phyloP scores from a whole-genome alignment of 1,140 invertebrate species.

The Oryctes rhinoceros region DNA sequence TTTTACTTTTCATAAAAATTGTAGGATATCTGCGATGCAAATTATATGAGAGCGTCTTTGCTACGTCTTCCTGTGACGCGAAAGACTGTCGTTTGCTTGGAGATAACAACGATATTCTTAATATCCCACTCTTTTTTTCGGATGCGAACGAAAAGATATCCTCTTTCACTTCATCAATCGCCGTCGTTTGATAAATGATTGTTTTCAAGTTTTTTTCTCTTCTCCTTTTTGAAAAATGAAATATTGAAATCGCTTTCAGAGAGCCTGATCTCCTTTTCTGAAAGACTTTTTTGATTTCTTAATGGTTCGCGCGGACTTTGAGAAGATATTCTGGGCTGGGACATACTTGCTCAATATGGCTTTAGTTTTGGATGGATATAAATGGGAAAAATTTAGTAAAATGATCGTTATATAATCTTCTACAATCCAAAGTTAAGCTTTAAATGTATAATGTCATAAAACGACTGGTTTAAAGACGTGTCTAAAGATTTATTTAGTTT shows the following conservation, averaged over 20 bases:
- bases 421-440: no score
- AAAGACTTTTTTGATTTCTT: neutral
- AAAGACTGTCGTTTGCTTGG: neutral
- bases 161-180: constrained; percentile 21
- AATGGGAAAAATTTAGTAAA: no score
- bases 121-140: neutral
- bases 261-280: neutral
- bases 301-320: no score
- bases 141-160: neutral
- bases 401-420: no score
- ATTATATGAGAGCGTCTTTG: constrained; percentile 1
- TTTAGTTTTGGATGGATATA: no score
- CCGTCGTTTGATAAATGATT: constrained; percentile 18
- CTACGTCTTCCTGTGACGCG: neutral
- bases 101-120: neutral
- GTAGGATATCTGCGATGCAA: constrained; percentile 3
- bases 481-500: no score
- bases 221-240: constrained; percentile 8
- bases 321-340: no score
- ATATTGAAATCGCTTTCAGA: constrained; percentile 9
- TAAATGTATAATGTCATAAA: no score
- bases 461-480: no score
- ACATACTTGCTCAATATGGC: no score
- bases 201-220: neutral
- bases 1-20: constrained; percentile 4